Evolutionary conservation across 2,113 vertebrate genomes (phyloP), one percentile per base, ranked within the genome.

Genomic region (Sinocyclocheilus grahami): DNA sequence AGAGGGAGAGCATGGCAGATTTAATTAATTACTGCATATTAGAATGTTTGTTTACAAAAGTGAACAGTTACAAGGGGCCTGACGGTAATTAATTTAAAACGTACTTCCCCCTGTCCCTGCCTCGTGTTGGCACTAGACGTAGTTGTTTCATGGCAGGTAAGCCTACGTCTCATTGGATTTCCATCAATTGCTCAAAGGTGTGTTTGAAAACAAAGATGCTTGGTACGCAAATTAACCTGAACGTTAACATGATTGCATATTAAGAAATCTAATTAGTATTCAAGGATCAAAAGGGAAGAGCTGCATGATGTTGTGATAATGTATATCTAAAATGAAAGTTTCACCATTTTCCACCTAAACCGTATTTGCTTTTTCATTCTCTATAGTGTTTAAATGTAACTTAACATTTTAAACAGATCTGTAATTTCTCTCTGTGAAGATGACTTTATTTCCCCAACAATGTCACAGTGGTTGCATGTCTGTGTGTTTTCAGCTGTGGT

Each of bases 31-130:
- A 98, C 97, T 92, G 95, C 96, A 96, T 97, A 99, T 99, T 99
- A 98, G 98, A 99, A 97, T 99, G 97, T 99, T 99, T 99, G 98
- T 99, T 99, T 99, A 98, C 97, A 98, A 97, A 97, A 98, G 97
- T 97, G 97, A 99, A 96, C 96, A 97, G 96, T 93, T 97, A 97
- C 96, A 95, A 94, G 96, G 98, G 97, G 97, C 98, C 97, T 97
- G 96, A 96, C 97, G 97, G 97, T 98, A 99, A 99, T 99, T 99
- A 98, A 99, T 98, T 98, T 96, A 95, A 97, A 96, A 95, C 95
- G 95, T 96, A 96, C 97, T 96, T 95, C 96, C 97, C 96, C 93
- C 94, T 92, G 94, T 96, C 94, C 95, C 95, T 95, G 93, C 92
- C 93, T 95, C 92, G 94, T 94, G 94, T 96, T 93, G 92, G 94